Percentiles rank a stretch among this genome's conserved stretches.
Conservation (phyloP, 2,888 invertebrate genomes). For the Ichneumon xanthorius region DNA sequence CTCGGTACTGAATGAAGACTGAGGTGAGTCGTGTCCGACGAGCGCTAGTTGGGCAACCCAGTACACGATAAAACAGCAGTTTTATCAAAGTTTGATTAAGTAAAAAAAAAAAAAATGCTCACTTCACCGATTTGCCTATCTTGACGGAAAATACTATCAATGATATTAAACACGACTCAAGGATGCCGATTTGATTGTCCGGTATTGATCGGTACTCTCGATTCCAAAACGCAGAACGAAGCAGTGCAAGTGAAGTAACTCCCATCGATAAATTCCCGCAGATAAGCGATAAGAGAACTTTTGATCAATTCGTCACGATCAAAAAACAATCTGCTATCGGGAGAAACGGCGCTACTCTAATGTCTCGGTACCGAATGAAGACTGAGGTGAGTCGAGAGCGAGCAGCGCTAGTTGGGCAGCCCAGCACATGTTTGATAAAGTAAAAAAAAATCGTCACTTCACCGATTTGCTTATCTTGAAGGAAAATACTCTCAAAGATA, state of each 20-base stretch:
- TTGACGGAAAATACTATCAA: too few relatives aligned
- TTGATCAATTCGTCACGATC: constrained; percentile 29
- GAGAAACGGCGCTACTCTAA: constrained; percentile 47
- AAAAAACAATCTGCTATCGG: constrained; percentile 35
- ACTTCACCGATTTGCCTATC: too few relatives aligned
- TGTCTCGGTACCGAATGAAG: constrained; percentile 63
- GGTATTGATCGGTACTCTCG: too few relatives aligned
- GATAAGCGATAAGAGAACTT: neutral
- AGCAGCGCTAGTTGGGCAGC: constrained; percentile 46
- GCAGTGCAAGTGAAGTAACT: too few relatives aligned
- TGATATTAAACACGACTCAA: too few relatives aligned
- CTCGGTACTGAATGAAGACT: constrained; percentile 62
- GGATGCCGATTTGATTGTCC: too few relatives aligned
- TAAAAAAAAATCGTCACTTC: too few relatives aligned
- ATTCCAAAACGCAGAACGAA: too few relatives aligned
- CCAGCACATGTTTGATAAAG: constrained; percentile 34
- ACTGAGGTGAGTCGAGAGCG: constrained; percentile 60
- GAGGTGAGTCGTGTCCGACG: constrained; percentile 57
- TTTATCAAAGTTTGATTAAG: constrained; percentile 1
- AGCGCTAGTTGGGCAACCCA: constrained; percentile 46
- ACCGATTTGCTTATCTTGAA: too few relatives aligned
- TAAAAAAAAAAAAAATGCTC: too few relatives aligned
- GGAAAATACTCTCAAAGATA: too few relatives aligned
- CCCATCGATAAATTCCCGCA: too few relatives aligned
- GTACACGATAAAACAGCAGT: constrained; percentile 1